These are phyloP conservation scores for Arctocebus calabarensis DNA, from an alignment of 2,797 vertebrate species.

Conservation along the genomic window DNA sequence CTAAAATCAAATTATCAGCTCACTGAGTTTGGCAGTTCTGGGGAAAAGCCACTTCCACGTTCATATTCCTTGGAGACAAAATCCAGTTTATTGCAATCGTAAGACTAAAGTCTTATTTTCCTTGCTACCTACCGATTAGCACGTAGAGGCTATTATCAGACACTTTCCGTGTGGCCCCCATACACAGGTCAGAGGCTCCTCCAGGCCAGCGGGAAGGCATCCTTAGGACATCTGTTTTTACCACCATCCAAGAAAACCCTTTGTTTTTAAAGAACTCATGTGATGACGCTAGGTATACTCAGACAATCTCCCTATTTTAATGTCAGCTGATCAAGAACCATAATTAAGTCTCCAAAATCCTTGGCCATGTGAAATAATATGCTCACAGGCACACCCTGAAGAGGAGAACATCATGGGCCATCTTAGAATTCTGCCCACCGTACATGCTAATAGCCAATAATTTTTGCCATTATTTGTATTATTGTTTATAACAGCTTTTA, in stretches of 20 bases:
- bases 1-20: background rate
- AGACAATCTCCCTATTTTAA: background rate
- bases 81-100: background rate
- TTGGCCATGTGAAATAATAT: background rate
- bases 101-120: background rate
- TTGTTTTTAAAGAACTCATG: slow-evolving; percentile 29
- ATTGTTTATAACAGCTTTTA: background rate
- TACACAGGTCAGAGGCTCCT: background rate
- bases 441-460: background rate
- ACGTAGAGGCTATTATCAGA: background rate
- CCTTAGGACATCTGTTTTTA: background rate
- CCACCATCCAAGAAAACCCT: background rate
- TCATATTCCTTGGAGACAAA: background rate
- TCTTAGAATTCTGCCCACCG: background rate
- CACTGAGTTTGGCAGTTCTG: background rate
- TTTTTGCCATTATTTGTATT: background rate
- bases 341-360: background rate
- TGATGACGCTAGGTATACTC: background rate
- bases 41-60: background rate
- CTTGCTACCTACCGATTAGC: background rate
- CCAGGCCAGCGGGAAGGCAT: background rate
- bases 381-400: background rate
- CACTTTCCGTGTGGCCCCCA: background rate
- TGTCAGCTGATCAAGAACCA: background rate
- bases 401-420: background rate